Evolutionary conservation across 2,888 invertebrate genomes (phyloP).

Genomic region (Brachypalpus laphriformis): DNA sequence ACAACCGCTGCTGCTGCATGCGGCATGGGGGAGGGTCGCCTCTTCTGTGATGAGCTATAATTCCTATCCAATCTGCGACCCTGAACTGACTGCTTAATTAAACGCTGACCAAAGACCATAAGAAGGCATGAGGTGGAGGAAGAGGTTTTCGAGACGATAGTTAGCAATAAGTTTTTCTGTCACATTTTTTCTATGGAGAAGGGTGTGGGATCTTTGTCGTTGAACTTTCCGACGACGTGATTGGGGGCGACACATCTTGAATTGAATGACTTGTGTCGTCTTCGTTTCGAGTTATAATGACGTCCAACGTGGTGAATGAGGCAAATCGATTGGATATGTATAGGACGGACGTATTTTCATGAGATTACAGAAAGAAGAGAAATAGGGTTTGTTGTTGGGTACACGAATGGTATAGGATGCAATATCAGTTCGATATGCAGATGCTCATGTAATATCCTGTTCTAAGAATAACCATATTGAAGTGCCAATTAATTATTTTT

Average conservation of each 20-base stretch:
- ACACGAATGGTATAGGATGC: too few relatives aligned
- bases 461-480: too few relatives aligned
- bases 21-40: background rate
- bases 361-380: too few relatives aligned
- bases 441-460: too few relatives aligned
- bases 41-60: slow-evolving; percentile 68
- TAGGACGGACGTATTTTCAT: too few relatives aligned
- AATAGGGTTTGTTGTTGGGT: background rate
- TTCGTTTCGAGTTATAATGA: slow-evolving; percentile 56
- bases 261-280: slow-evolving; percentile 68
- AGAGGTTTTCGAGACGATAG: background rate
- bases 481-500: too few relatives aligned
- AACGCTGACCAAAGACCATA: slow-evolving; percentile 66
- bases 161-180: slow-evolving; percentile 64
- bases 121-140: background rate
- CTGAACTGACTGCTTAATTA: slow-evolving; percentile 74
- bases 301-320: slow-evolving; percentile 5
- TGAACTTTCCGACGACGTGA: slow-evolving; percentile 62
- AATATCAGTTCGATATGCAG: too few relatives aligned
- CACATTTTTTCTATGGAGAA: slow-evolving; percentile 9
- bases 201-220: slow-evolving; percentile 25
- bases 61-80: slow-evolving; percentile 74
- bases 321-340: background rate
- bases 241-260: slow-evolving; percentile 69
- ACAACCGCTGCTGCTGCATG: slow-evolving; percentile 50